Evolutionary conservation across 2,113 vertebrate species (phyloP).

Genomic region (Heloderma charlesbogerti): DNA sequence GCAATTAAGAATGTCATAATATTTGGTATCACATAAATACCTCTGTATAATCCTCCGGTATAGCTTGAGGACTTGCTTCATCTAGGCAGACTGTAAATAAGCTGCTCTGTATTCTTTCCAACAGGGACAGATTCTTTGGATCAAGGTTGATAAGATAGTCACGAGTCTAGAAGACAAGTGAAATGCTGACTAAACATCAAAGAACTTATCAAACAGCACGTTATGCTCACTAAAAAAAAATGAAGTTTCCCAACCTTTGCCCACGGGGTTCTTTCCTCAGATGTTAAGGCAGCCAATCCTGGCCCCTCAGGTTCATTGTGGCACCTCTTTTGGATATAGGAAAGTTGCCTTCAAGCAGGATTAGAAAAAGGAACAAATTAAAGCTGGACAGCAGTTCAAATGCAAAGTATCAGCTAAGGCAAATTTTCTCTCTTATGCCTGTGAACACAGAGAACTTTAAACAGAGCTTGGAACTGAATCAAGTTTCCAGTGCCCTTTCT

Average conservation of each 20-base stretch:
- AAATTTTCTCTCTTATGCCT: background rate
- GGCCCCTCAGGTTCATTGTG: constrained; percentile 83
- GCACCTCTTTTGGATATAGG: constrained; percentile 83
- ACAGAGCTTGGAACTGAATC: background rate
- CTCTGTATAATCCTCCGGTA: constrained; percentile 87
- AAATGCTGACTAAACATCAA: constrained; percentile 39
- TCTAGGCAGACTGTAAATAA: constrained; percentile 88
- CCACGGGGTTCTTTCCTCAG: constrained; percentile 90
- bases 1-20: background rate
- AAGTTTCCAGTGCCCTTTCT: background rate
- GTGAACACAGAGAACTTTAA: background rate
- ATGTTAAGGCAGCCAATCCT: constrained; percentile 87
- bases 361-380: constrained; percentile 46
- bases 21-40: constrained; percentile 73
- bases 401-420: background rate
- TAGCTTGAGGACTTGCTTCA: constrained; percentile 83
- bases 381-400: background rate
- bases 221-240: background rate
- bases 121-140: constrained; percentile 84
- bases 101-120: constrained; percentile 93
- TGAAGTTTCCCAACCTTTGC: constrained; percentile 83
- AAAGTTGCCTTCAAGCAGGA: constrained; percentile 85
- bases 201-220: constrained; percentile 10
- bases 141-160: constrained; percentile 90
- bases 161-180: constrained; percentile 79